phyloP scores from a whole-genome alignment of 2,113 vertebrate genomes.

The Datnioides undecimradiatus region DNA sequence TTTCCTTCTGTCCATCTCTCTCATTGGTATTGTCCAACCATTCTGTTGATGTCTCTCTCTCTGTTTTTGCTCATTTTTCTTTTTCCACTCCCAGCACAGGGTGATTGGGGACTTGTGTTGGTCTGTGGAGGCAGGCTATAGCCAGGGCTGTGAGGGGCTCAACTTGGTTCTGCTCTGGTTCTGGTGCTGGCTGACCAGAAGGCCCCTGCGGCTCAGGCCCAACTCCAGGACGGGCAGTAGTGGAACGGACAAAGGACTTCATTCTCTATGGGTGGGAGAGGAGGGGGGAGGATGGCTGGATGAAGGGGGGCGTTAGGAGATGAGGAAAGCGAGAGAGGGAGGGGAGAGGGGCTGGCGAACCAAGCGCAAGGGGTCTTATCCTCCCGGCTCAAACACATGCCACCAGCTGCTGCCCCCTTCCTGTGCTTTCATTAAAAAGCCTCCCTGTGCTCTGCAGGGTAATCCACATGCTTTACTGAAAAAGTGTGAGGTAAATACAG shows the following conservation, averaged over 20 bases:
- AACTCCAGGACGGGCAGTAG: conserved; percentile 79
- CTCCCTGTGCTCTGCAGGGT: conserved; percentile 79
- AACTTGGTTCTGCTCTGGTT: conserved; percentile 80
- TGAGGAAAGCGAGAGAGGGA: conserved; percentile 69
- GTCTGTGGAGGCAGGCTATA: conserved; percentile 54
- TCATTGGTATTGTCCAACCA: conserved; percentile 64
- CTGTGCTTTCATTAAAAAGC: conserved; percentile 86
- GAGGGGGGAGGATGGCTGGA: conserved; percentile 36
- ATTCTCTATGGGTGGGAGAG: conserved; percentile 77
- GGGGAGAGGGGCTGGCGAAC: conserved; percentile 76
- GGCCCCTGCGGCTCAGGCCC: conserved; percentile 79
- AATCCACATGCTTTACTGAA: conserved; percentile 81
- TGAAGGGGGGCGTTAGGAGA: conserved; percentile 64
- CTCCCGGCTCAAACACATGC: conserved; percentile 87
- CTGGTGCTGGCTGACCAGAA: conserved; percentile 79
- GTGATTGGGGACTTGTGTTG: conserved; percentile 62
- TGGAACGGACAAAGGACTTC: conserved; percentile 84
- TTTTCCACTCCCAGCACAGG: conserved; percentile 62
- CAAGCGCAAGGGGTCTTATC: conserved; percentile 87
- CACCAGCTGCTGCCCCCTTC: conserved; percentile 88
- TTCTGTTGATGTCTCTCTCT: conserved; percentile 76
- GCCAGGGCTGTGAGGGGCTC: conserved; percentile 70
- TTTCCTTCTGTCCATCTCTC: conserved; percentile 54
- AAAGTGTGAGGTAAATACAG: conserved; percentile 75
- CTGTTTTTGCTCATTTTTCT: conserved; percentile 70